Evolutionary conservation across 2,113 vertebrate genomes (phyloP).

Genomic region (Seriola dumerili): DNA sequence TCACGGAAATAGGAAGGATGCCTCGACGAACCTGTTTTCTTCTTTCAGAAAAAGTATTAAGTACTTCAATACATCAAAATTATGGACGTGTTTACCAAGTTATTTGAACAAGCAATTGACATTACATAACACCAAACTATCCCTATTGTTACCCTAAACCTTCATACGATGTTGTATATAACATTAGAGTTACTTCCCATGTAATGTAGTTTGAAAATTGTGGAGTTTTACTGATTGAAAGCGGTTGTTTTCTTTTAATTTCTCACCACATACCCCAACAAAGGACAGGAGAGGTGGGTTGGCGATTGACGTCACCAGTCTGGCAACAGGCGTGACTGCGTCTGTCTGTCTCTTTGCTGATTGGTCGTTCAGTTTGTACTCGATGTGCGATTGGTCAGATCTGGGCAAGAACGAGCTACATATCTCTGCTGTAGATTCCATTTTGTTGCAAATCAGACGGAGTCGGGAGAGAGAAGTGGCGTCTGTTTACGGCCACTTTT

Average conservation of each 20-base stretch:
- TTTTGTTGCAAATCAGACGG: slow-evolving; percentile 85
- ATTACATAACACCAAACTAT: slow-evolving; percentile 35
- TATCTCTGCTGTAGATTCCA: slow-evolving; percentile 74
- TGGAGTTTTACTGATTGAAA: not conserved
- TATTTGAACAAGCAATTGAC: not conserved
- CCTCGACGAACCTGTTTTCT: not conserved
- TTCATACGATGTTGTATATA: too few relatives aligned
- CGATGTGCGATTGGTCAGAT: slow-evolving; percentile 73
- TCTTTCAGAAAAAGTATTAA: rapidly evolving
- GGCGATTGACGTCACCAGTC: slow-evolving; percentile 75
- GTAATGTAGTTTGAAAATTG: rapidly evolving
- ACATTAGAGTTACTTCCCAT: rapidly evolving
- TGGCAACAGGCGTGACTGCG: slow-evolving; percentile 79
- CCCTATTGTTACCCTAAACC: rapidly evolving
- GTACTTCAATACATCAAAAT: not conserved
- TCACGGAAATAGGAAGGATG: not conserved
- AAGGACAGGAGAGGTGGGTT: slow-evolving; percentile 48
- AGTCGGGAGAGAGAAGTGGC: slow-evolving; percentile 58
- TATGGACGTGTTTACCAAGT: not conserved
- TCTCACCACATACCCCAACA: slow-evolving; percentile 73
- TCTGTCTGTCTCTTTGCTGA: slow-evolving; percentile 38
- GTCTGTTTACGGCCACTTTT: not conserved
- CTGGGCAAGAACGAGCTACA: slow-evolving; percentile 47
- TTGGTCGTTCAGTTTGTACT: slow-evolving; percentile 64
- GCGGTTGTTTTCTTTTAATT: not conserved